Base-by-base conservation (phyloP, 2,888 invertebrate genomes). In the Melitaea athalia region DNA sequence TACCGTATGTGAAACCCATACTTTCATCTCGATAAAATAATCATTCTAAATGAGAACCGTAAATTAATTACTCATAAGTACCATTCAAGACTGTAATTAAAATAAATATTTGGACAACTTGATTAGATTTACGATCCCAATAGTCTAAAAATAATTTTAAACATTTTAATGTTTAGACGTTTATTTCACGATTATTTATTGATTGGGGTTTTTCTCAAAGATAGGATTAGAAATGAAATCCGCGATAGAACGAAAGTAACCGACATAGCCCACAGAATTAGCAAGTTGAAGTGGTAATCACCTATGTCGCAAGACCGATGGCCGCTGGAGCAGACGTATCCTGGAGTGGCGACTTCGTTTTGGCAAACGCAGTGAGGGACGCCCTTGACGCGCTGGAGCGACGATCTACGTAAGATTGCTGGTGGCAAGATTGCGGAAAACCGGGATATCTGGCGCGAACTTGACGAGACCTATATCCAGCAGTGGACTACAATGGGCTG, bases 61-160 rank as follows among this genome's bases (percentile, higher is more conserved):
- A 64, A 64, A 64, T 64, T 57, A 17, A 64, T 59, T 57, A 47
- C 49, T 57, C 10, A 59, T 49, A n/a, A n/a, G n/a, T n/a, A 57
- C 33, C 57, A 38, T 64, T 64, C 38, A 17, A 38, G 10, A 33
- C 10, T 11, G 8, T 55, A 47, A 63, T 55, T 45, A 31, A 63
- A 55, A 53, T n/a, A 14, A 47, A 45, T 33, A 1, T 15, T 55
- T 53, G 50, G 45, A 24, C 31, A 55, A 55, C 45, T 31, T 63
- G 42, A 42, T 63, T 45, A 45, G 42, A 45, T 63, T 63, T 55
- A 8, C 10, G 31, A 55, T 31, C 42, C n/a, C 43, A 55, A 45
- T 63, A 45, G 24, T 55, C 6, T 24, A 55, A 52, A 17, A 50
- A 7, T 15, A 50, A 7, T 12, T 15, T 15, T 7, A 15, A 7